Conservation (phyloP, 1,140 invertebrate species). For the Drosophila equinoxialis region DNA sequence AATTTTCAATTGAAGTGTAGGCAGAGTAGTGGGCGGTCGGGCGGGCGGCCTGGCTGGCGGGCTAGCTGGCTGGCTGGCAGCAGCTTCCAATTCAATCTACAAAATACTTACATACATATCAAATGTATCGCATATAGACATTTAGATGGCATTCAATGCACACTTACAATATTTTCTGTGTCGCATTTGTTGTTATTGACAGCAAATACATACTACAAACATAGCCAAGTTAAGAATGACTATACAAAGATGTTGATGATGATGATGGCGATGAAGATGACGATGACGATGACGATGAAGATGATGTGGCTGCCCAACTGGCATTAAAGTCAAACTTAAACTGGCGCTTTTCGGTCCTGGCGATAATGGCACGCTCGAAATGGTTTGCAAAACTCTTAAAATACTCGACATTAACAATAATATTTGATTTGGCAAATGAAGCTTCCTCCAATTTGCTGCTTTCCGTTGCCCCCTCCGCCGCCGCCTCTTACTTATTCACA, state of each 20-base stretch:
- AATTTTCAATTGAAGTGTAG: conserved; percentile 74
- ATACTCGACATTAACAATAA: conserved; percentile 62
- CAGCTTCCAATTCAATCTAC: conserved; percentile 62
- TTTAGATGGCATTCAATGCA: conserved; percentile 55
- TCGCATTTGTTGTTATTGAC: conserved; percentile 48
- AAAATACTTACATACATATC: conserved; percentile 58
- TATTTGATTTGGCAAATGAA: conserved; percentile 72
- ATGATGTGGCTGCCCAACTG: conserved; percentile 20
- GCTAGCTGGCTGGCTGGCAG: conserved; percentile 9
- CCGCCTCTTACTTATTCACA: background rate
- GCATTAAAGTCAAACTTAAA: conserved; percentile 49
- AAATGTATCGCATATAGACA: conserved; percentile 57
- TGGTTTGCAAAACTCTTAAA: conserved; percentile 21
- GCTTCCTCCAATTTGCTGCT: background rate
- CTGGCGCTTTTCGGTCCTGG: conserved; percentile 57
- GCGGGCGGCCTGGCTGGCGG: background rate
- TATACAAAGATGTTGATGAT: conserved; percentile 6
- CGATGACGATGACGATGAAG: conserved; percentile 38
- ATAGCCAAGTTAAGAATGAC: conserved; percentile 14
- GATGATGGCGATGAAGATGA: conserved; percentile 26
- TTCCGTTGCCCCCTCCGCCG: background rate
- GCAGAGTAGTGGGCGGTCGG: conserved; percentile 17
- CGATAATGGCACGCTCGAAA: conserved; percentile 1
- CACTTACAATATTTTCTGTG: conserved; percentile 64
- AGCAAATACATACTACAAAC: conserved; percentile 46